Evolutionary conservation across 2,888 invertebrate species (phyloP).

Genomic region (Lamellibrachia columna): DNA sequence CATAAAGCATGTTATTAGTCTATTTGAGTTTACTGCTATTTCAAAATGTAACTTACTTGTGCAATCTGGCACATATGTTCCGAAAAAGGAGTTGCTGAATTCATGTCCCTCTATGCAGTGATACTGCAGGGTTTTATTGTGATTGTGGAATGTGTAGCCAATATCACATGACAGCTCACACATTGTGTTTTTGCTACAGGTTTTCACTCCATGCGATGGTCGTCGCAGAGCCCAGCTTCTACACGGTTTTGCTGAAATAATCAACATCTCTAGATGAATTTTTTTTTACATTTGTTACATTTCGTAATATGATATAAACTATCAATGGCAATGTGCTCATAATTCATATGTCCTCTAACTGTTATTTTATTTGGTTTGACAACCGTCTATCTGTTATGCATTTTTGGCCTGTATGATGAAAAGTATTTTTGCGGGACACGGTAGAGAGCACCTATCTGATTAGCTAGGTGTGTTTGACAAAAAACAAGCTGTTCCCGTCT

Average conservation of each 20-base stretch:
- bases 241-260: not conserved
- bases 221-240: not conserved
- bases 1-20: not conserved
- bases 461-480: too few species aligned
- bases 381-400: too few species aligned
- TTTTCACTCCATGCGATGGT: not conserved
- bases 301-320: too few species aligned
- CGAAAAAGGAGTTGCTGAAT: not conserved
- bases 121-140: not conserved
- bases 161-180: not conserved
- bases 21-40: not conserved
- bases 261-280: not conserved
- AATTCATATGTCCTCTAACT: too few species aligned
- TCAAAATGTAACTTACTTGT: not conserved
- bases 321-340: too few species aligned
- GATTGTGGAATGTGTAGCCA: not conserved
- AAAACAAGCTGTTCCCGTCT: too few species aligned
- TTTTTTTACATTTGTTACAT: too few species aligned
- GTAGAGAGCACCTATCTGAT: too few species aligned
- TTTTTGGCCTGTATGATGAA: too few species aligned
- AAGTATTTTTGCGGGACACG: too few species aligned
- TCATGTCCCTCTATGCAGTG: not conserved
- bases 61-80: not conserved
- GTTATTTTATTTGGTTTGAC: too few species aligned
- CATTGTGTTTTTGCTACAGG: not conserved